Evolutionary conservation across 2,113 vertebrate species (phyloP).

Genomic region (Crotalus helleri): DNA sequence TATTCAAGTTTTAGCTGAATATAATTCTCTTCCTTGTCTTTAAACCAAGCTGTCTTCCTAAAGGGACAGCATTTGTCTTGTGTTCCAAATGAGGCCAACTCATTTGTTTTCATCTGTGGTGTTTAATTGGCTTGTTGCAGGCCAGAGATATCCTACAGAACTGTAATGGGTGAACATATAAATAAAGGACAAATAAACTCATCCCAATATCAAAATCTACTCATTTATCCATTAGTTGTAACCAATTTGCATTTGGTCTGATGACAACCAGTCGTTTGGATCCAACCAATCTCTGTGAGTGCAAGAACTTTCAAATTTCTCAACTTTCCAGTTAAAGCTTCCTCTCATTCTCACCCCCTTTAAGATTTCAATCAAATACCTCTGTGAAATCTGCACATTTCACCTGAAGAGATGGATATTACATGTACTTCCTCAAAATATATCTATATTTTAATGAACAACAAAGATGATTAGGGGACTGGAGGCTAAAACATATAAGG

Average conservation of each 20-base stretch:
- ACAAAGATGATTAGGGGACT: too few species aligned
- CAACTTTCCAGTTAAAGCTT: constrained; percentile 26
- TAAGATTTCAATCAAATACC: constrained; percentile 28
- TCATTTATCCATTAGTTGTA: neutral
- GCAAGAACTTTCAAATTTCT: constrained; percentile 46
- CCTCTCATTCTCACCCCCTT: neutral
- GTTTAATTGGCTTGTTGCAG: constrained; percentile 62
- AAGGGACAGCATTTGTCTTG: constrained; percentile 49
- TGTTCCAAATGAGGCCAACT: constrained; percentile 42
- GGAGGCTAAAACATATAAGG: too few species aligned
- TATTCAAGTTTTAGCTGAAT: constrained; percentile 24
- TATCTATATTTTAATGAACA: constrained; percentile 36
- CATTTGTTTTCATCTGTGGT: constrained; percentile 67
- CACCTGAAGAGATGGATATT: constrained; percentile 40
- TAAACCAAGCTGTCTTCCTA: constrained; percentile 54
- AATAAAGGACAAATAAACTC: constrained; percentile 57
- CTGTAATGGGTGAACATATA: constrained; percentile 45
- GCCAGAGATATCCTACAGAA: constrained; percentile 61
- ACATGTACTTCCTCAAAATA: constrained; percentile 19
- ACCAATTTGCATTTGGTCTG: constrained; percentile 63
- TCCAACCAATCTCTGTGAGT: constrained; percentile 49
- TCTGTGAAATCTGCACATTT: constrained; percentile 50
- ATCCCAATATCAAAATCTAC: constrained; percentile 20
- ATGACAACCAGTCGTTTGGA: constrained; percentile 54
- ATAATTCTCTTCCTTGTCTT: constrained; percentile 46